Base-by-base conservation (phyloP, 2,113 vertebrate species). In the Sinocyclocheilus anophthalmus region DNA sequence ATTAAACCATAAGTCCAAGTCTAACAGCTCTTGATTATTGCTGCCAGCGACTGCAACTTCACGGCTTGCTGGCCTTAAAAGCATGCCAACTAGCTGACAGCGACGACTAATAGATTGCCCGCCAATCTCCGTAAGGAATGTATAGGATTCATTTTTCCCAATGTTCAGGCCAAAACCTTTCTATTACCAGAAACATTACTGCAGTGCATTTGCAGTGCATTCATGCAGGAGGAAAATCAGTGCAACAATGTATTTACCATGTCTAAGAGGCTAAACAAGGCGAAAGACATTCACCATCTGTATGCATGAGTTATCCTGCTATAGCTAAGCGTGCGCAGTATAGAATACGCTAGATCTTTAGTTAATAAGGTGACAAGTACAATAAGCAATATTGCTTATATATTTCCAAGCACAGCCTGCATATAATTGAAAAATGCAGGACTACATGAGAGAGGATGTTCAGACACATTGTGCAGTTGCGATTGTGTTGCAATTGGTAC, bases 81-180 rank as follows among this genome's bases (percentile, higher is more conserved):
- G n/a, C 42, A 4, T 20, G 63, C 63, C 80, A 69, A 82, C 63
- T 82, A 82, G 79, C n/a, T 70, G 65, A n/a, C 65, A 83, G 63
- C 10, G 7, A 13, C 8, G 18, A 18, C 45, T 83, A 69, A 83
- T 83, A 53, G 81, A 83, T 33, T 5, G 65, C 65, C 18, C n/a
- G 61, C 24, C 10, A 26, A 69, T 42, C 9, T 37, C 65, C 8
- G 18, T 72, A 72, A 70, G 65, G 81, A 55, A 83, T 83, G 26
- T 57, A 55, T 83, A 83, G 81, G 48, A 37, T 83, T 83, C 2
- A 16, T 72, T 63, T 63, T 42, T 37, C 22, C n/a, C 22, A 45
- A 33, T 2, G 48, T 57, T 70, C 16, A 70, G 45, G 65, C 48
- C 45, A n/a, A 55, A 83, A 30, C 37, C 79, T 69, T 67, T 48